phyloP scores from a whole-genome alignment of 2,797 vertebrate genomes.

The Alauda arvensis region DNA sequence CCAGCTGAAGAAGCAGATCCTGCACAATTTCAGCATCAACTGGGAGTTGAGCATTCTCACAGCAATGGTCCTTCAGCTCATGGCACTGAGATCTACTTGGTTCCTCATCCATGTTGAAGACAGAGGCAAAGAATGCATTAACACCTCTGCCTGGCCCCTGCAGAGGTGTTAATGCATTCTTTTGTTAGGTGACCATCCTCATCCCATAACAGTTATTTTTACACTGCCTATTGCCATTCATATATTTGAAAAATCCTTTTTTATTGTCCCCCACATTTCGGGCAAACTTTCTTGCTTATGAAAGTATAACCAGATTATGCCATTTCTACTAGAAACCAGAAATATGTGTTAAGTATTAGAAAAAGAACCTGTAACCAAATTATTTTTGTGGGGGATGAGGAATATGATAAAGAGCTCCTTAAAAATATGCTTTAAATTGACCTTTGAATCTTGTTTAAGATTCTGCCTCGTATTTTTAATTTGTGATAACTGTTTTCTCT shows the following conservation, averaged over 20 bases:
- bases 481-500: slow-evolving; percentile 12
- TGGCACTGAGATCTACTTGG: not conserved
- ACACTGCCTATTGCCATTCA: not conserved
- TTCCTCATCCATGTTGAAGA: not conserved
- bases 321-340: not conserved
- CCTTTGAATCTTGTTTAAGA: slow-evolving; percentile 31
- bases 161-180: too few species aligned
- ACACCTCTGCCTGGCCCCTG: not conserved
- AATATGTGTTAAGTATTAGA: not conserved
- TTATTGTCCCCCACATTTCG: not conserved
- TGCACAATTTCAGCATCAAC: not conserved
- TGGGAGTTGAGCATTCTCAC: not conserved
- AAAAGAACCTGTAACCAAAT: not conserved
- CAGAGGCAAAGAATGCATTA: not conserved
- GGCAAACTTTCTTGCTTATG: not conserved
- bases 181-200: not conserved
- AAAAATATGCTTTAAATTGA: slow-evolving; percentile 42
- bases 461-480: slow-evolving; percentile 33
- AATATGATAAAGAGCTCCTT: not conserved
- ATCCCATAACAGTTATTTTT: not conserved
- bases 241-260: not conserved
- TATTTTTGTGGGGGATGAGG: not conserved
- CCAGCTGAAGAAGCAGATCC: not conserved
- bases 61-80: not conserved
- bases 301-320: not conserved